Evolutionary conservation across 2,888 invertebrate species (phyloP).

Genomic region (Callosobruchus maculatus): DNA sequence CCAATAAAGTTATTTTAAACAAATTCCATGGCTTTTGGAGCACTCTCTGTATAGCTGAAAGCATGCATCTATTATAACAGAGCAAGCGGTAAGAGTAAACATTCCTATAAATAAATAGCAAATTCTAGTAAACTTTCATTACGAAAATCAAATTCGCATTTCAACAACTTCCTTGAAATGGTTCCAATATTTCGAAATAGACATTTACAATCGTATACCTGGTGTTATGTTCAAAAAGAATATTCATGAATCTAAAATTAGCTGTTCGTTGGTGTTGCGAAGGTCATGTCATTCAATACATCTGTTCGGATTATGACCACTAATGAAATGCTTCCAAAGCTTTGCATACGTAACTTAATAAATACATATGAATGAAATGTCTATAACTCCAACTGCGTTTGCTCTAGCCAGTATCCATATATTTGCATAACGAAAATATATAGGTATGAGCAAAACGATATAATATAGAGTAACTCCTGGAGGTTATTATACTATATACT

Average conservation of each 20-base stretch:
- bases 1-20: too few relatives aligned
- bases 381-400: not conserved
- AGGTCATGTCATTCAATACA: not conserved
- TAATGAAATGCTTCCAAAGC: not conserved
- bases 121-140: not conserved
- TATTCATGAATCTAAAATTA: not conserved
- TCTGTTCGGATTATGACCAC: not conserved
- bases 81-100: too few relatives aligned
- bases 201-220: not conserved
- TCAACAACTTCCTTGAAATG: not conserved
- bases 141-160: not conserved
- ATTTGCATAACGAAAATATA: too few relatives aligned
- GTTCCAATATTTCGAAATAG: not conserved
- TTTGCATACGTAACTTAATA: not conserved
- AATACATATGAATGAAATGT: not conserved
- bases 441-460: too few relatives aligned
- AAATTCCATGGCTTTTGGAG: too few relatives aligned
- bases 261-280: not conserved
- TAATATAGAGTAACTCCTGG: too few relatives aligned
- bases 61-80: too few relatives aligned
- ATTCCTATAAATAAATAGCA: not conserved
- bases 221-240: not conserved
- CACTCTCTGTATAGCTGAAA: too few relatives aligned
- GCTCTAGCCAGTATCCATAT: too few relatives aligned
- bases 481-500: too few relatives aligned